Evolutionary conservation across 2,797 vertebrate species (phyloP).

Genomic region (Cottoperca gobio): DNA sequence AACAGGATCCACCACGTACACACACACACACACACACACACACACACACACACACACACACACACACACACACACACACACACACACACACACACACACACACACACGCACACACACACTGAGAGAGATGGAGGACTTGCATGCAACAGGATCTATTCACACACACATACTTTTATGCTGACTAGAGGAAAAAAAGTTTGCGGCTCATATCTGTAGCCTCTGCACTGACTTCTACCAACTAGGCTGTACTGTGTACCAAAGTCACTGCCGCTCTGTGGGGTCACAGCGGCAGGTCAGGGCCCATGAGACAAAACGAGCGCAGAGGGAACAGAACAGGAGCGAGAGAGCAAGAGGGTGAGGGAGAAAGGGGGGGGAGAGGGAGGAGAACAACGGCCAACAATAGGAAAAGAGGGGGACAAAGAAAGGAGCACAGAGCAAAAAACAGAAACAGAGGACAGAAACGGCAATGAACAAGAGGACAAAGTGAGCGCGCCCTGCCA

Average conservation of each 20-base stretch:
- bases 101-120: slow-evolving; percentile 41
- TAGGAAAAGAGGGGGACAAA: slow-evolving; percentile 34
- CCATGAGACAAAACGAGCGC: slow-evolving; percentile 64
- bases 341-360: slow-evolving; percentile 63
- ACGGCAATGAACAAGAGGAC: slow-evolving; percentile 49
- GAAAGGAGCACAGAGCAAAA: slow-evolving; percentile 32
- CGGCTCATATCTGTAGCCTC: slow-evolving; percentile 81
- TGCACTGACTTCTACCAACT: slow-evolving; percentile 79
- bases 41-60: slow-evolving; percentile 51
- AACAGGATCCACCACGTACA: slow-evolving; percentile 82
- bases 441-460: slow-evolving; percentile 59
- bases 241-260: slow-evolving; percentile 74
- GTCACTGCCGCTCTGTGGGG: slow-evolving; percentile 75
- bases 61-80: slow-evolving; percentile 52
- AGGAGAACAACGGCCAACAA: slow-evolving; percentile 56
- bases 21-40: slow-evolving; percentile 48
- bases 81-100: slow-evolving; percentile 57
- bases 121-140: slow-evolving; percentile 69
- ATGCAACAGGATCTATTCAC: slow-evolving; percentile 82
- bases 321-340: slow-evolving; percentile 61
- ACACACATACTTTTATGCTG: slow-evolving; percentile 84
- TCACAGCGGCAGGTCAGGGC: slow-evolving; percentile 71
- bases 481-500: slow-evolving; percentile 51
- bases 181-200: slow-evolving; percentile 83
- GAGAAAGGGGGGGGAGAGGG: slow-evolving; percentile 40